Percentiles rank a stretch among this genome's conserved stretches.
Conservation (phyloP, 2,113 vertebrate species). For the Lophura nycthemera region DNA sequence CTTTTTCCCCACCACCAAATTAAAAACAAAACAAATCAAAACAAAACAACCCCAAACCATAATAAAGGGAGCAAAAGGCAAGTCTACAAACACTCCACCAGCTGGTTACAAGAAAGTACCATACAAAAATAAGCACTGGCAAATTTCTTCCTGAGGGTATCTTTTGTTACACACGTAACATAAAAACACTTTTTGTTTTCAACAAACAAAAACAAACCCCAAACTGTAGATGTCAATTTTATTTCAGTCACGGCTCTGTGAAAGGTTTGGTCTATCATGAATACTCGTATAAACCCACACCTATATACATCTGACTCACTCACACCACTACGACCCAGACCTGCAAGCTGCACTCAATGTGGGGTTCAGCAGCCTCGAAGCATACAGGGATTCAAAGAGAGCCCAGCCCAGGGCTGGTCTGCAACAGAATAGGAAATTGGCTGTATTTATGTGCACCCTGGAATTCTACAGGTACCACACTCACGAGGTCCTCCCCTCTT, state of each 20-base stretch:
- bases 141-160: constrained; percentile 65
- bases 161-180: constrained; percentile 42
- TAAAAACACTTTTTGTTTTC: constrained; percentile 52
- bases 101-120: constrained; percentile 66
- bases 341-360: background rate
- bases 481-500: background rate
- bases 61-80: constrained; percentile 51
- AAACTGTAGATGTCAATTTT: constrained; percentile 6
- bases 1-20: background rate
- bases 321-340: background rate
- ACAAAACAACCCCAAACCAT: background rate
- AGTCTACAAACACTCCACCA: constrained; percentile 58
- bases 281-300: constrained; percentile 15
- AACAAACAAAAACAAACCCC: constrained; percentile 38
- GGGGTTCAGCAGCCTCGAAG: background rate
- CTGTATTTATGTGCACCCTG: background rate
- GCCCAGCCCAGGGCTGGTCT: background rate
- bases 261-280: constrained; percentile 51
- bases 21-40: background rate
- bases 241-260: constrained; percentile 32
- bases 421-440: background rate
- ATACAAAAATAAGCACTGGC: constrained; percentile 64
- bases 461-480: background rate
- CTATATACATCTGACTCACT: constrained; percentile 9
- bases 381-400: background rate